Percentiles rank a stretch among this genome's conserved stretches.
These are phyloP conservation scores for Pitta sordida DNA, from an alignment of 2,113 vertebrate species.

Conservation along the genomic window DNA sequence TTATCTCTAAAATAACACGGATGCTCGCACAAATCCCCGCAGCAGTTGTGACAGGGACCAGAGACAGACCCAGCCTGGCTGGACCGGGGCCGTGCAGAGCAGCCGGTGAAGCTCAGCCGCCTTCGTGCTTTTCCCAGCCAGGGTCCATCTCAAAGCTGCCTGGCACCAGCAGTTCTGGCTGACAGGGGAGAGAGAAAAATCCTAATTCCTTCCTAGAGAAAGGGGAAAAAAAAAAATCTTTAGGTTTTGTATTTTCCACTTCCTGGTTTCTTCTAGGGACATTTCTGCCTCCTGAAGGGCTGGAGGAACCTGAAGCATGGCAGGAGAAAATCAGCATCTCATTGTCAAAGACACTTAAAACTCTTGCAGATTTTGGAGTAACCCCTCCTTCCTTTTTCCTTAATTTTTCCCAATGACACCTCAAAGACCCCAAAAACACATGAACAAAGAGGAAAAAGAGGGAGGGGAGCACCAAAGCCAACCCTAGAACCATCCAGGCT, in stretches of 20 bases:
- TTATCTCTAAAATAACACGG: conserved; percentile 64
- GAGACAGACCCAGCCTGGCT: neutral
- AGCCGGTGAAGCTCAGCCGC: neutral
- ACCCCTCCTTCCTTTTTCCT: neutral
- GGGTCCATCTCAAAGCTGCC: neutral
- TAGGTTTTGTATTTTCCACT: neutral
- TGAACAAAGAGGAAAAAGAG: neutral
- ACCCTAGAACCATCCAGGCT: fast-evolving
- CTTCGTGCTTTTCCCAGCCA: neutral
- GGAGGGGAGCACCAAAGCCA: neutral
- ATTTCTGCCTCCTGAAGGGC: neutral
- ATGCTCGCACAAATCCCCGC: conserved; percentile 19
- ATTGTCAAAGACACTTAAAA: neutral
- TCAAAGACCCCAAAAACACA: neutral
- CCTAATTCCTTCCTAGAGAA: fast-evolving
- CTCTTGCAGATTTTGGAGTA: neutral
- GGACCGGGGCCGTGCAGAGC: neutral
- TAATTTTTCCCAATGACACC: neutral
- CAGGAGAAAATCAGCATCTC: neutral
- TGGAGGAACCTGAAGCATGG: neutral
- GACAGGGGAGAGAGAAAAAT: neutral
- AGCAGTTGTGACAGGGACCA: conserved; percentile 10
- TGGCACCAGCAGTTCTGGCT: neutral
- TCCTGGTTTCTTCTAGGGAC: neutral
- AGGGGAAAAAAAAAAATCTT: fast-evolving